Conservation (phyloP, 2,797 vertebrate genomes). For the Dromococcyx pavoninus region DNA sequence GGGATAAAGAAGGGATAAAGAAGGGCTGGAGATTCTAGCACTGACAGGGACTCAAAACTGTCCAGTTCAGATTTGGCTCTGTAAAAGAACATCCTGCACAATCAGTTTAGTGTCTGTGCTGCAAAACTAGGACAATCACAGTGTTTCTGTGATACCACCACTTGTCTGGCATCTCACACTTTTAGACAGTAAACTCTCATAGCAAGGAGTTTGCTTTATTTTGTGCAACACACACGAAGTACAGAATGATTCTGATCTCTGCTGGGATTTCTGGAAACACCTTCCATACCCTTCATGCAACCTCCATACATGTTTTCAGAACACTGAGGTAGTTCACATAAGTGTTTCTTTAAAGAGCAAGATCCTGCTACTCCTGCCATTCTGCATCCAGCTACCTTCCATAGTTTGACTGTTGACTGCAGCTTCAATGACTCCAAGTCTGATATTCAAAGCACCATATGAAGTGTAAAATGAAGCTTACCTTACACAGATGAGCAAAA, state of each 20-base stretch:
- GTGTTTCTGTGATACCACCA: not conserved
- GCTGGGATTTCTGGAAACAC: not conserved
- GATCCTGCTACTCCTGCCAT: not conserved
- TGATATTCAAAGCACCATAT: not conserved
- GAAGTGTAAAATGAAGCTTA: not conserved
- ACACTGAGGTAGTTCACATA: not conserved
- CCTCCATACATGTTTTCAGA: not conserved
- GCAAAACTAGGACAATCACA: not conserved
- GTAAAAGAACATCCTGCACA: not conserved
- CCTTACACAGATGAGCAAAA: not conserved
- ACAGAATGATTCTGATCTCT: not conserved
- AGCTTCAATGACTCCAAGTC: not conserved
- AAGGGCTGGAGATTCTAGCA: not conserved
- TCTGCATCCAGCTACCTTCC: not conserved
- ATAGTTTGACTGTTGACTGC: not conserved
- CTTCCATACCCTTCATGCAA: not conserved
- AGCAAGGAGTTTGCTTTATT: not conserved
- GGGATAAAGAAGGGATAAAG: not conserved
- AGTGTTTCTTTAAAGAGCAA: not conserved
- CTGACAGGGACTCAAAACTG: not conserved
- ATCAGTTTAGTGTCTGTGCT: not conserved
- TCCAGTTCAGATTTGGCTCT: not conserved
- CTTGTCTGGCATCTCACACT: not conserved
- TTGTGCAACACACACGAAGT: not conserved
- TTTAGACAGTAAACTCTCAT: not conserved